These are phyloP conservation scores for Lagenorhynchus albirostris DNA, from an alignment of 2,113 vertebrate species.

Conservation along the genomic window DNA sequence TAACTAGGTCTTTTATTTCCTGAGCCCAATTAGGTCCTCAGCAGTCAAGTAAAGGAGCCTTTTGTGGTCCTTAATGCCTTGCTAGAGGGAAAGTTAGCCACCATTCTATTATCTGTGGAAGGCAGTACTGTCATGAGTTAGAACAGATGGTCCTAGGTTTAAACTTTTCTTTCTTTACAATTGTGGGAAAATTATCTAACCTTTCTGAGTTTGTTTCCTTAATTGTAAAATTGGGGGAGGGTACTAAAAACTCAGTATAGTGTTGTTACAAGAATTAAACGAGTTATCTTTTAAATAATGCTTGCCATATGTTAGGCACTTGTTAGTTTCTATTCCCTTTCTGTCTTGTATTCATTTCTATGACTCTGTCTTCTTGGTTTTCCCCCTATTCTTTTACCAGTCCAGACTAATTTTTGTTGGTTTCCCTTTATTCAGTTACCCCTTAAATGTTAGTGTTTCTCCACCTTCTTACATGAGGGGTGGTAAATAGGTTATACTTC, in stretches of 20 bases:
- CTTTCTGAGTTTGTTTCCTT: slow-evolving; percentile 38
- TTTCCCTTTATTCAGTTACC: slow-evolving; percentile 20
- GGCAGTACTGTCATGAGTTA: not conserved
- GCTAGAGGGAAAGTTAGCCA: not conserved
- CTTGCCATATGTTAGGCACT: not conserved
- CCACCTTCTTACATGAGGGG: not conserved
- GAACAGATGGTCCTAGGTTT: not conserved
- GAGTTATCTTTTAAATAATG: not conserved
- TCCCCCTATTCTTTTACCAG: not conserved
- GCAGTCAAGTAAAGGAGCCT: not conserved
- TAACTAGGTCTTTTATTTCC: not conserved
- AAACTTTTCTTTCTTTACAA: not conserved
- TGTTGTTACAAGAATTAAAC: slow-evolving; percentile 8
- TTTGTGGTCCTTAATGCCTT: not conserved
- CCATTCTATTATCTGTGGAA: not conserved
- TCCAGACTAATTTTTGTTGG: not conserved
- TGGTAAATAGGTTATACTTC: not conserved
- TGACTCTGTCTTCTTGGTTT: not conserved
- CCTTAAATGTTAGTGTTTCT: slow-evolving; percentile 25
- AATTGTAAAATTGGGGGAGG: not conserved
- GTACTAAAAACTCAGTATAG: not conserved
- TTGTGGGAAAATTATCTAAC: not conserved
- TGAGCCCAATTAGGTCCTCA: not conserved
- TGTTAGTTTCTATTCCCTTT: not conserved
- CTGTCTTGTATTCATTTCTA: not conserved